Conservation (phyloP, 1,140 invertebrate genomes). For the Neodiprion fabricii region DNA sequence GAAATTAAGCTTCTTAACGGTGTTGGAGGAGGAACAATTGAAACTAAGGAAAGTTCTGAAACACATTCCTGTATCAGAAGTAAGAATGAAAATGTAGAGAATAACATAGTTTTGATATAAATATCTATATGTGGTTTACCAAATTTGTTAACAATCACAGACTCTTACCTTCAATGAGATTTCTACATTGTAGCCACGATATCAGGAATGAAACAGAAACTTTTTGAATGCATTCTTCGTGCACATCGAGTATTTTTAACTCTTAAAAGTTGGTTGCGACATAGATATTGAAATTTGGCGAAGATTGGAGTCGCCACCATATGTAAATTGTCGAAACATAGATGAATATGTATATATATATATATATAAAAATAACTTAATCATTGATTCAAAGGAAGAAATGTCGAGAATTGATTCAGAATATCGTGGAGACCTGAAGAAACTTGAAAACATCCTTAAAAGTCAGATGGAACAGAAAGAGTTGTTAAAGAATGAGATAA, state of each 20-base stretch:
- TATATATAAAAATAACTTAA: not conserved
- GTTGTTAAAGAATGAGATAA: constrained; percentile 42
- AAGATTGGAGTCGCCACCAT: too few relatives aligned
- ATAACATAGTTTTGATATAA: not conserved
- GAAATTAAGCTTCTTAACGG: constrained; percentile 63
- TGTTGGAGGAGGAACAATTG: constrained; percentile 65
- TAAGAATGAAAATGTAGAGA: constrained; percentile 28
- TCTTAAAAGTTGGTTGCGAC: too few relatives aligned
- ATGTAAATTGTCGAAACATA: too few relatives aligned
- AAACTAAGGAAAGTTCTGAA: constrained; percentile 57
- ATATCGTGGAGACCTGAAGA: constrained; percentile 21
- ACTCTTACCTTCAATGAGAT: constrained; percentile 14
- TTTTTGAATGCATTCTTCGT: too few relatives aligned
- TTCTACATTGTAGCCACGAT: constrained; percentile 7
- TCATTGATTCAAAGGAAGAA: constrained; percentile 29
- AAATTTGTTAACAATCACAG: constrained; percentile 10
- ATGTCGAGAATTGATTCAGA: constrained; percentile 20
- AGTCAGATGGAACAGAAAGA: constrained; percentile 43
- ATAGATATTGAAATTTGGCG: too few relatives aligned
- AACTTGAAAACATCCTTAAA: constrained; percentile 32
- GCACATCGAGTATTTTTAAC: too few relatives aligned
- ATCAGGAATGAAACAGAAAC: constrained; percentile 36
- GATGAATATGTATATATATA: too few relatives aligned
- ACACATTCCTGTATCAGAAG: constrained; percentile 33
- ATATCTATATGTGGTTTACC: not conserved